Evolutionary conservation across 2,888 invertebrate species (phyloP), one percentile per base, ranked within the genome.

Genomic region (Nomada ruficornis): DNA sequence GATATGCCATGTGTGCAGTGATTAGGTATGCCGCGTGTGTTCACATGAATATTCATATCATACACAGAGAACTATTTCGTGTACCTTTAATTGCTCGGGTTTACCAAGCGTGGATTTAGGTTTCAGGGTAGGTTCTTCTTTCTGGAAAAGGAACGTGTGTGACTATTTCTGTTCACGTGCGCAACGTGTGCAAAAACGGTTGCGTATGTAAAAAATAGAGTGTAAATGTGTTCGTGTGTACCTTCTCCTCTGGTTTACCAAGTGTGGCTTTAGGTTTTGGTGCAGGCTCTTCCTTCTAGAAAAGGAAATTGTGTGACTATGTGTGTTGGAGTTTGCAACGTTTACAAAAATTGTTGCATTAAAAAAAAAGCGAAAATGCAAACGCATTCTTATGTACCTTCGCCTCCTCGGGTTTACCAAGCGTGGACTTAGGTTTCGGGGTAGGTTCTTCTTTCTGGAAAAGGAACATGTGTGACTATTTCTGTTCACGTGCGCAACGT

Each of bases 391-490:
- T 23, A 23, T 23, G 23, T 23, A 23, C 23, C 23, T 23, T 23
- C 23, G 23, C 23, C 23, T 23, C 23, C 50, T 90, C 88, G 62
- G 84, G 82, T 86, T 87, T 89, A 76, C 62, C 82, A 73, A 82
- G 55, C 20, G 78, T 80, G 47, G 82, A 36, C 76, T 89, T 89
- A 44, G 67, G 68, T 82, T 88, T 89, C 36, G 76, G 29, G 13
- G 42, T 74, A 13, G 80, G 68, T 71, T 89, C 88, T n/a, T 86
- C 85, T 75, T 88, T 81, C 84, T 84, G 78, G 47, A 84, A 85
- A 42, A 20, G 52, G n/a, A 18, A 20, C 55, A 7, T 3, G 9
- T 15, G 57, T 68, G 23, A 54, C 65, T 63, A 18, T 18, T n/a
- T 13, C 29, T 44, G 36, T 18, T 26, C 13, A n/a, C 11, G 15